Conservation (phyloP, 2,113 vertebrate genomes). For the Lepisosteus osseus region DNA sequence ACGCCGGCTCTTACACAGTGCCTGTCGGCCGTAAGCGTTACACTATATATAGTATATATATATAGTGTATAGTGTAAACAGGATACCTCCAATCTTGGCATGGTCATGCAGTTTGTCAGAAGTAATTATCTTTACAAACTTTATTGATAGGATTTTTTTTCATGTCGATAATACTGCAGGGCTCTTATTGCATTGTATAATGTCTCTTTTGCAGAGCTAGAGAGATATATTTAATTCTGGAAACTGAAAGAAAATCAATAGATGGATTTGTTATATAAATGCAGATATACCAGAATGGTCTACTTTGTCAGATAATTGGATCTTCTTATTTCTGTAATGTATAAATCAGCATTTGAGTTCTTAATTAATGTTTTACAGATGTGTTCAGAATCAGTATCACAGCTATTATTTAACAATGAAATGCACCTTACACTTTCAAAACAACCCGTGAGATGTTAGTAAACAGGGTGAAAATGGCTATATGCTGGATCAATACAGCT, state of each 20-base stretch:
- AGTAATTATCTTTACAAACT: too few relatives aligned
- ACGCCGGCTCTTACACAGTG: too few relatives aligned
- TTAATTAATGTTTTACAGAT: conserved; percentile 26
- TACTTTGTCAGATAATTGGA: conserved; percentile 13
- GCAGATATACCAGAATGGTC: conserved; percentile 5
- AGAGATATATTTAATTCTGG: neutral
- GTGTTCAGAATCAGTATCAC: conserved; percentile 15
- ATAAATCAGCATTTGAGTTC: conserved; percentile 15
- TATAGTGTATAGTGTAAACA: too few relatives aligned
- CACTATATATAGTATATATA: too few relatives aligned
- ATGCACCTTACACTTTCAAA: conserved; percentile 23
- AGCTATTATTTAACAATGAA: conserved; percentile 9
- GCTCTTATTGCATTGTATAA: too few relatives aligned
- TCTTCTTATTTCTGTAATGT: conserved; percentile 12
- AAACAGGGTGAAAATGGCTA: conserved; percentile 21
- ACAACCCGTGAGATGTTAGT: conserved; percentile 21
- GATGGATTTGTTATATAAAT: conserved; percentile 18
- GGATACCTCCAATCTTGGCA: too few relatives aligned
- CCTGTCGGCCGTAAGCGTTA: too few relatives aligned
- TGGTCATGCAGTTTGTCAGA: too few relatives aligned
- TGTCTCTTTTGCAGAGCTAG: too few relatives aligned
- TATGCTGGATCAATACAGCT: conserved; percentile 31
- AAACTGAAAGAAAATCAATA: conserved; percentile 17
- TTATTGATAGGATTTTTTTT: too few relatives aligned
- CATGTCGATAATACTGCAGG: too few relatives aligned